Conservation (phyloP, 2,113 vertebrate genomes). For the Catharus bicknelli region DNA sequence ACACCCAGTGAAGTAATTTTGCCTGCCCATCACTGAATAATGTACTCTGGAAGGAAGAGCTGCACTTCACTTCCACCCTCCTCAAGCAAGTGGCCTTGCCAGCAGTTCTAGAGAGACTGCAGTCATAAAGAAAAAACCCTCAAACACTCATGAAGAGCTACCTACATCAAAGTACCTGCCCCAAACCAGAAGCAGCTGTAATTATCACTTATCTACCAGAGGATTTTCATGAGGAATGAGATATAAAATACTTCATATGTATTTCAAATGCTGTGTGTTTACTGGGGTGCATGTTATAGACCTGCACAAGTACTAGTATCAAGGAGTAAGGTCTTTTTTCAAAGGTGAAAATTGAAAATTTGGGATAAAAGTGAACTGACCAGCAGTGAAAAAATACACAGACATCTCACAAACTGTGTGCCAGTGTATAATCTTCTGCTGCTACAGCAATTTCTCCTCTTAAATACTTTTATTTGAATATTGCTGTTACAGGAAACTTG, state of each 20-base stretch:
- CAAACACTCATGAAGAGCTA: not conserved
- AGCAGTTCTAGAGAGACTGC: not conserved
- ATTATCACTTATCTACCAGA: not conserved
- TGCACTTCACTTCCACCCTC: not conserved
- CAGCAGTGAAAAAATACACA: not conserved
- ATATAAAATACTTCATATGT: not conserved
- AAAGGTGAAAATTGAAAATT: not conserved
- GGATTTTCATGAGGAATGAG: not conserved
- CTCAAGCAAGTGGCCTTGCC: not conserved
- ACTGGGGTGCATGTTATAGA: not conserved
- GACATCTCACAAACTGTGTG: not conserved
- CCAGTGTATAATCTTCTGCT: not conserved
- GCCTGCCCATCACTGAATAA: not conserved
- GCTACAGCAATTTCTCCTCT: not conserved
- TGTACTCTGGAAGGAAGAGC: not conserved
- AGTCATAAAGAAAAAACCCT: not conserved
- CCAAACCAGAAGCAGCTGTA: not conserved
- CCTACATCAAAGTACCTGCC: not conserved
- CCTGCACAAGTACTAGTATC: not conserved
- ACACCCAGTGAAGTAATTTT: slow-evolving; percentile 33
- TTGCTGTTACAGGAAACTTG: not conserved
- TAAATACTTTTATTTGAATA: not conserved
- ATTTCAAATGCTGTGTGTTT: not conserved
- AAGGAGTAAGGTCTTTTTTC: not conserved
- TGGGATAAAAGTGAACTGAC: not conserved